Base-by-base conservation (phyloP, 2,113 vertebrate species). In the Sceloporus undulatus region DNA sequence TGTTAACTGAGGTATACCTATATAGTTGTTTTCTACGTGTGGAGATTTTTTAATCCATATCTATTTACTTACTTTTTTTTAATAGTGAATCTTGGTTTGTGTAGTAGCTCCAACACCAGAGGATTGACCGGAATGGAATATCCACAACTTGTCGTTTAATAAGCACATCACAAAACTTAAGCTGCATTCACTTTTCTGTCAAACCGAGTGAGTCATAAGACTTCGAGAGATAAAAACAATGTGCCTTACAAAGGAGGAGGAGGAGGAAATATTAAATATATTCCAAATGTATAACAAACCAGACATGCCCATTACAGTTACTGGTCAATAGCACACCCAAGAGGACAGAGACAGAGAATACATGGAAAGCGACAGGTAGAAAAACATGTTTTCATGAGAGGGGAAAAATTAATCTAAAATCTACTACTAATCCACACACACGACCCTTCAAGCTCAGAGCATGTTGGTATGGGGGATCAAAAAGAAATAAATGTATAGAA, bases 161-260 rank as follows among this genome's bases (percentile, higher is more conserved):
- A 87, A 52, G 86, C 40, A 87, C 56, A 25, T 75, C 86, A 87
- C 79, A 52, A 82, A 82, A 75, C 27, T 16, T 65, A 29, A 78
- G 56, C 7, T n/a, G 23, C 11, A 40, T 73, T 74, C 29, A 2
- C 6, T 16, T 29, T 42, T 62, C 18, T 62, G 16, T 19, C 38
- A 29, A 52, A 25, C 10, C 52, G 6, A 34, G 14, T 56, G 38
- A 70, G 16, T 56, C 70, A 34, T 70, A 75, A 75, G n/a, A 21
- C 38, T 74, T 74, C 54, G 25, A 81, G 34, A 40, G 70, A 82
- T 54, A 75, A 25, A 75, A 77, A 77, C 16, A 25, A 10, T 4
- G 27, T 40, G 40, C 2, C 25, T 74, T 81, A 5, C 76, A 75
- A 42, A n/a, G 59, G 19, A 70, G 82, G 48, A 71, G 29, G 27